Conservation (phyloP, 1,140 invertebrate genomes). For the Prorops nasuta region DNA sequence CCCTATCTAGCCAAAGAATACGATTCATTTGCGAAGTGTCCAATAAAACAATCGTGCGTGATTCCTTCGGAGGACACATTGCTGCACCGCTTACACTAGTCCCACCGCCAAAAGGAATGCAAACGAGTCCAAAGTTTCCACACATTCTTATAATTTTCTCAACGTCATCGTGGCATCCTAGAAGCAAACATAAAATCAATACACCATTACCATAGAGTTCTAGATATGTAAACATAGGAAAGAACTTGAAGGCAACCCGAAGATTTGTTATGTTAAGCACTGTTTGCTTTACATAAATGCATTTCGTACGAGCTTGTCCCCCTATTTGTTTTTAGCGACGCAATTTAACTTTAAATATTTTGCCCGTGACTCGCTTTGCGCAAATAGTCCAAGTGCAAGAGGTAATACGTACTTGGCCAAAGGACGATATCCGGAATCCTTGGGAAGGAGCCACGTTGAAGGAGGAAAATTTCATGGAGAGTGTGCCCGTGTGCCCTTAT, state of each 20-base stretch:
- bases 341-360: no score
- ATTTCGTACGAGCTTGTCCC: neutral
- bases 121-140: constrained; percentile 71
- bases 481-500: constrained; percentile 95
- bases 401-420: constrained; percentile 78
- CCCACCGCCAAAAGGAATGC: constrained; percentile 95
- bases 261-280: neutral
- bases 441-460: constrained; percentile 71
- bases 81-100: constrained; percentile 93
- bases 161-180: constrained; percentile 75
- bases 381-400: no score
- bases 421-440: constrained; percentile 92
- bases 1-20: constrained; percentile 91
- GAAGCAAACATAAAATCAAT: constrained; percentile 6
- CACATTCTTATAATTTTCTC: constrained; percentile 79
- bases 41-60: constrained; percentile 81
- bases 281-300: neutral
- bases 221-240: no score
- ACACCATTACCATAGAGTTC: no score
- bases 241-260: no score
- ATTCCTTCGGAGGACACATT: constrained; percentile 79
- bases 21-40: constrained; percentile 96
- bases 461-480: constrained; percentile 80
- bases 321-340: neutral
- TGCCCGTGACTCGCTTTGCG: no score